These are phyloP conservation scores for Azorinus chamasolen DNA, from an alignment of 2,888 invertebrate species.

Conservation along the genomic window DNA sequence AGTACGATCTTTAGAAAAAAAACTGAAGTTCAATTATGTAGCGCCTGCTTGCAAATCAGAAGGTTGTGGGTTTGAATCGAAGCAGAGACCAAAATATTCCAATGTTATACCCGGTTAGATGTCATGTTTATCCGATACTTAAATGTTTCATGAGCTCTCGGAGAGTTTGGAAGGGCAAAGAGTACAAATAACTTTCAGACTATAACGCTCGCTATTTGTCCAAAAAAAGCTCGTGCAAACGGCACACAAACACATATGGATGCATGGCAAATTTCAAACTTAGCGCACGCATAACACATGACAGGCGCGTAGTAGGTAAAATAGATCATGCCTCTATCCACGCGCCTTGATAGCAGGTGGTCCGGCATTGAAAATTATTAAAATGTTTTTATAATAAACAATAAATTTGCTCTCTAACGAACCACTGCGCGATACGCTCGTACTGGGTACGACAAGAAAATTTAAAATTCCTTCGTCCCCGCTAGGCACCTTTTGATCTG, in stretches of 20 bases:
- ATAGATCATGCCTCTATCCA: conserved; percentile 16
- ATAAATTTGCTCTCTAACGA: conserved; percentile 50
- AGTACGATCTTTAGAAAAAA: too few species aligned
- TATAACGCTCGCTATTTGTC: too few species aligned
- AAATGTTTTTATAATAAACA: conserved; percentile 49
- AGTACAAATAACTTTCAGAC: too few species aligned
- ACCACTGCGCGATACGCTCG: conserved; percentile 31
- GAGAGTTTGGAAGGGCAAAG: too few species aligned
- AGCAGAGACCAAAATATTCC: too few species aligned
- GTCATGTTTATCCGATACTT: too few species aligned
- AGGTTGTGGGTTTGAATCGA: too few species aligned
- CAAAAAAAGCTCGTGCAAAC: too few species aligned
- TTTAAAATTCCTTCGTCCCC: conserved; percentile 12
- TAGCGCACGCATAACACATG: conserved; percentile 20
- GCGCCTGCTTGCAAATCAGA: too few species aligned
- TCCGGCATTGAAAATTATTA: conserved; percentile 39
- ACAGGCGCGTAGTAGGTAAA: conserved; percentile 23
- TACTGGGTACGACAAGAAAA: conserved; percentile 9
- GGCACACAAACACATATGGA: neutral
- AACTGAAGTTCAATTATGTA: too few species aligned
- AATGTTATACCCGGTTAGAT: too few species aligned
- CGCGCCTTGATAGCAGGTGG: conserved; percentile 45
- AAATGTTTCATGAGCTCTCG: too few species aligned
- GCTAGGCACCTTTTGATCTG: conserved; percentile 27
- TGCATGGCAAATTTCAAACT: neutral